Evolutionary conservation across 2,888 invertebrate species (phyloP).

Genomic region (Heliconius ethilla): DNA sequence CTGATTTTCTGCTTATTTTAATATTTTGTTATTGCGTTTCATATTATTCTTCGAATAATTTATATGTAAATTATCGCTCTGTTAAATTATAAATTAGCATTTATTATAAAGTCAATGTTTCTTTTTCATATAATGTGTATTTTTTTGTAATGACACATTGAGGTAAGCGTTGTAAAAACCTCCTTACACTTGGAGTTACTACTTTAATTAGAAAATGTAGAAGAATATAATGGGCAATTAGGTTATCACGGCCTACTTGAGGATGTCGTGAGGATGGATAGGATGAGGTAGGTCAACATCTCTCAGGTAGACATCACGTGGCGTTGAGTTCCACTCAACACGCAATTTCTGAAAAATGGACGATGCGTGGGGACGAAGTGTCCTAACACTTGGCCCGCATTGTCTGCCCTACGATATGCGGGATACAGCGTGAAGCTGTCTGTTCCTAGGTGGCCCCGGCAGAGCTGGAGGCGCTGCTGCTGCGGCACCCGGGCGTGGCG

Average conservation of each 20-base stretch:
- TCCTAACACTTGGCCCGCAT: background rate
- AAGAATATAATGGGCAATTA: background rate
- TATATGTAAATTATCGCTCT: too few species aligned
- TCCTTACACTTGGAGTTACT: background rate
- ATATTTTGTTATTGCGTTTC: too few species aligned
- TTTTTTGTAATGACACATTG: background rate
- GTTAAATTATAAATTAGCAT: too few species aligned
- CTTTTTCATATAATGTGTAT: background rate
- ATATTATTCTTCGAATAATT: too few species aligned
- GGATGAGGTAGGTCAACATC: background rate
- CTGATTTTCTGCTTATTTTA: too few species aligned
- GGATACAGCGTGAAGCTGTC: background rate
- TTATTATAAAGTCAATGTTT: background rate
- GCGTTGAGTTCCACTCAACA: background rate
- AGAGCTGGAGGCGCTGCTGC: conserved; percentile 90
- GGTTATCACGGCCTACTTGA: background rate
- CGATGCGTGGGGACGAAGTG: background rate
- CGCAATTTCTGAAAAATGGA: background rate
- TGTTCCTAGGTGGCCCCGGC: conserved; percentile 87
- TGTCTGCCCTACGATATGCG: too few species aligned
- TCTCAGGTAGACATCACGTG: background rate
- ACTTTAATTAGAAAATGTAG: background rate
- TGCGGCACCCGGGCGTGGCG: conserved; percentile 86
- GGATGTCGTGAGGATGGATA: background rate
- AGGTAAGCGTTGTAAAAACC: too few species aligned